phyloP scores from a whole-genome alignment of 2,888 invertebrate genomes.

The Apotomis turbidana region DNA sequence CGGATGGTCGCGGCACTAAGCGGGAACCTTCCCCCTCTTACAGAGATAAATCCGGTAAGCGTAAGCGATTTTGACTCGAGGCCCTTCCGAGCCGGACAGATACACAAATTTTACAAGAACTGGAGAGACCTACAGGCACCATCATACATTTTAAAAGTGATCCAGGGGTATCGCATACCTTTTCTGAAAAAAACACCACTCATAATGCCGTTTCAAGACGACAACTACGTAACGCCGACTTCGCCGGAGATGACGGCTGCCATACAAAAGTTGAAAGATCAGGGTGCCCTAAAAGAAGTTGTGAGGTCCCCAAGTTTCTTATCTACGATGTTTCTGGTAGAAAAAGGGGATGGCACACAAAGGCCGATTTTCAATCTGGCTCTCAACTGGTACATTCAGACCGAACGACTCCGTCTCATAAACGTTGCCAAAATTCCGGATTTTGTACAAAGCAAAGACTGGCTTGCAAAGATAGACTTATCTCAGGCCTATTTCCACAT shows the following conservation, averaged over 20 bases:
- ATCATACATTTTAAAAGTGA: neutral
- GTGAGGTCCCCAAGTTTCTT: neutral
- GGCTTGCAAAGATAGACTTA: conserved; percentile 31
- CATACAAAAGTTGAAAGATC: conserved; percentile 5
- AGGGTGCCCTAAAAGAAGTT: neutral
- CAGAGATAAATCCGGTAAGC: neutral
- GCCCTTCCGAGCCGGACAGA: neutral
- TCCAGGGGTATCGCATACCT: conserved; percentile 3
- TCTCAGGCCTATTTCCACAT: conserved; percentile 30
- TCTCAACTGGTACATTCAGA: neutral
- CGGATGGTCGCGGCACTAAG: neutral
- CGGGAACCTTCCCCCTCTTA: neutral
- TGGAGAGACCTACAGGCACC: neutral
- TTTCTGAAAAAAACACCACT: neutral
- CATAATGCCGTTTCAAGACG: neutral
- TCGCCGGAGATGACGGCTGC: too few relatives aligned
- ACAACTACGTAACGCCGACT: too few relatives aligned
- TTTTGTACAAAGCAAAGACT: conserved; percentile 43
- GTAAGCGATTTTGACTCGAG: conserved; percentile 2
- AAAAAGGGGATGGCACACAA: neutral
- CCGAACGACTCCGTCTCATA: neutral
- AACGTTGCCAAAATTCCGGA: conserved; percentile 10
- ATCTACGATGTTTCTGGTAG: neutral
- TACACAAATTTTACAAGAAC: neutral
- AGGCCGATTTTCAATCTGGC: conserved; percentile 1